These are phyloP conservation scores for Apodemus speciosus DNA, from an alignment of 2,113 vertebrate genomes.

Conservation along the genomic window DNA sequence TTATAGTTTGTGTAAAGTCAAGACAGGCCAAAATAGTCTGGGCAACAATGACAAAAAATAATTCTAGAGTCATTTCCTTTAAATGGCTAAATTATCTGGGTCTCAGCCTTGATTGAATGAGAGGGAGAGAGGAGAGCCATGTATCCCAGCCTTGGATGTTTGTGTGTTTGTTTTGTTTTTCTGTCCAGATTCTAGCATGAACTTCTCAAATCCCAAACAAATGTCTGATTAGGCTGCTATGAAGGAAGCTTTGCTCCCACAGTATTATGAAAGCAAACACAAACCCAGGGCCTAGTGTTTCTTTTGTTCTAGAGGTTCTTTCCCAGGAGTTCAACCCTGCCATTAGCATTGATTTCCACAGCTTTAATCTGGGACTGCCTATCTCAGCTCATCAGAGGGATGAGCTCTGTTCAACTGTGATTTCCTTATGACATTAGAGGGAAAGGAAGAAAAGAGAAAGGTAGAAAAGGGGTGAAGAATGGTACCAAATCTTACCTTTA, in stretches of 20 bases:
- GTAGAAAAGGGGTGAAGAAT: background rate
- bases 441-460: slow-evolving; percentile 60
- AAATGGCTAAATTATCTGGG: slow-evolving; percentile 70
- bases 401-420: slow-evolving; percentile 75
- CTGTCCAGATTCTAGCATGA: slow-evolving; percentile 85
- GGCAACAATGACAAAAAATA: slow-evolving; percentile 71
- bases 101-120: slow-evolving; percentile 70
- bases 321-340: slow-evolving; percentile 95
- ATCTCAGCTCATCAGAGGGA: slow-evolving; percentile 86
- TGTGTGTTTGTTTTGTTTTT: slow-evolving; percentile 91
- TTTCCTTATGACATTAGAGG: slow-evolving; percentile 78
- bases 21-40: slow-evolving; percentile 1
- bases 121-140: slow-evolving; percentile 49
- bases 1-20: slow-evolving; percentile 32
- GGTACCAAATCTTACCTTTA: slow-evolving; percentile 90
- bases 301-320: slow-evolving; percentile 93
- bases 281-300: slow-evolving; percentile 94
- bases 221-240: slow-evolving; percentile 88
- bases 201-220: slow-evolving; percentile 92
- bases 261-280: slow-evolving; percentile 96
- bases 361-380: slow-evolving; percentile 88
- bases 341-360: slow-evolving; percentile 93
- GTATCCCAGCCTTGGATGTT: slow-evolving; percentile 85
- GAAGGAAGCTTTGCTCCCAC: slow-evolving; percentile 91
- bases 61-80: slow-evolving; percentile 75